Evolutionary conservation across 2,797 vertebrate genomes (phyloP).

Genomic region (Melanotaenia trifasciata): DNA sequence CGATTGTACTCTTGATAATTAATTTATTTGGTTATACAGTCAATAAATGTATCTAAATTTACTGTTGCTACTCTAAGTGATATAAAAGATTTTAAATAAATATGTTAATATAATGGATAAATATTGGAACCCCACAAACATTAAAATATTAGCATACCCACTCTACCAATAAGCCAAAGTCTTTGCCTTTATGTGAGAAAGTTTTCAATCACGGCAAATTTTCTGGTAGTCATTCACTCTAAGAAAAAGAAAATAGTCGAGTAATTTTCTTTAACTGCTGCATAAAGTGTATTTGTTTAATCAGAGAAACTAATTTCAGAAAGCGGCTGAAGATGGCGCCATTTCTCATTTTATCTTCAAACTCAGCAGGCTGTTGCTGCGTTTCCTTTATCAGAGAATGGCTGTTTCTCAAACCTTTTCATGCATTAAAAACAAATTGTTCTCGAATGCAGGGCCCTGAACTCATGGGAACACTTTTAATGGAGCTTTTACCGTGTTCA

Average conservation of each 20-base stretch:
- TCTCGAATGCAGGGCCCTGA: constrained; percentile 10
- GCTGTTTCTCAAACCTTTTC: constrained; percentile 7
- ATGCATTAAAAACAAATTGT: constrained; percentile 22
- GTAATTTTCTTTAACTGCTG: not conserved
- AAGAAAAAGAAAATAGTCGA: not conserved
- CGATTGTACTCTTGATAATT: too few species aligned
- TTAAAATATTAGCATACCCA: not conserved
- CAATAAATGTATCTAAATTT: not conserved
- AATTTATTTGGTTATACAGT: too few species aligned
- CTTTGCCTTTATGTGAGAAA: not conserved
- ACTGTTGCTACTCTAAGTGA: too few species aligned
- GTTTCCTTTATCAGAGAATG: not conserved
- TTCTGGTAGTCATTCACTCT: not conserved
- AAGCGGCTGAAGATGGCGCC: constrained; percentile 55
- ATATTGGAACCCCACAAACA: not conserved
- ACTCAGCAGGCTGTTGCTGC: not conserved
- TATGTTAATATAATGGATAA: not conserved
- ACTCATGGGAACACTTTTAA: constrained; percentile 44
- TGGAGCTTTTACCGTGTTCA: constrained; percentile 27
- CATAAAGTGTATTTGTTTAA: not conserved
- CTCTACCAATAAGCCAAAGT: too few species aligned
- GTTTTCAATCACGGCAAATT: not conserved
- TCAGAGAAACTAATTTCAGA: not conserved
- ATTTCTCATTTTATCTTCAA: constrained; percentile 48
- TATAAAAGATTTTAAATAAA: not conserved